Evolutionary conservation across 2,797 vertebrate genomes (phyloP).

Genomic region (Sebastolobus altivelis): DNA sequence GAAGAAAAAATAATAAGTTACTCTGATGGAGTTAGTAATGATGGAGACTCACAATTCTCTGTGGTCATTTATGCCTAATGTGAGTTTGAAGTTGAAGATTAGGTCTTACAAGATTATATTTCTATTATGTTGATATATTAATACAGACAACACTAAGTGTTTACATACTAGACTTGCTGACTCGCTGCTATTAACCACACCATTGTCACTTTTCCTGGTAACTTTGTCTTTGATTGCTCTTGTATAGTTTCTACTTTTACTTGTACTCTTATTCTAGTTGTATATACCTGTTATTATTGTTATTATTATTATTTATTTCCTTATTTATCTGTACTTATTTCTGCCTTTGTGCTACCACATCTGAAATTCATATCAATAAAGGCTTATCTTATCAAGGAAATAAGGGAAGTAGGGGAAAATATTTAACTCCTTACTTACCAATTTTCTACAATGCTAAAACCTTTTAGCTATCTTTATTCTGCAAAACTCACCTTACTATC

Average conservation of each 20-base stretch:
- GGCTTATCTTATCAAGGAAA: too few species aligned
- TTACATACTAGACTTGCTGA: too few species aligned
- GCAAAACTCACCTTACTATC: too few species aligned
- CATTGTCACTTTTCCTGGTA: background rate
- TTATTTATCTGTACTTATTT: too few species aligned
- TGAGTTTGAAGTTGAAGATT: background rate
- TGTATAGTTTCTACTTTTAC: background rate
- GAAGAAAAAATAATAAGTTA: background rate
- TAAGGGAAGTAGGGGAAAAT: too few species aligned
- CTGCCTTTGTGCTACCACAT: too few species aligned
- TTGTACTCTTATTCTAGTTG: background rate
- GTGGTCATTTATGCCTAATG: too few species aligned
- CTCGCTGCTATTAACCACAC: background rate
- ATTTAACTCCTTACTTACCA: too few species aligned
- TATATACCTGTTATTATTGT: fast-evolving
- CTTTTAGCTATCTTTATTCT: background rate
- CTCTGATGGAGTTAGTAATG: background rate
- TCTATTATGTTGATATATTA: background rate
- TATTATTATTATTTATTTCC: too few species aligned
- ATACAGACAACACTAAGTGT: too few species aligned
- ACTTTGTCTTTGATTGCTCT: background rate
- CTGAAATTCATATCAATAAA: too few species aligned
- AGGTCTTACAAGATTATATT: background rate
- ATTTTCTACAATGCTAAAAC: background rate
- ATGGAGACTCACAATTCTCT: background rate